A percentile compares a stretch with the other conserved stretches of the same genome.
Evolutionary conservation across 2,113 vertebrate genomes (phyloP).

Genomic region (Ictalurus furcatus): DNA sequence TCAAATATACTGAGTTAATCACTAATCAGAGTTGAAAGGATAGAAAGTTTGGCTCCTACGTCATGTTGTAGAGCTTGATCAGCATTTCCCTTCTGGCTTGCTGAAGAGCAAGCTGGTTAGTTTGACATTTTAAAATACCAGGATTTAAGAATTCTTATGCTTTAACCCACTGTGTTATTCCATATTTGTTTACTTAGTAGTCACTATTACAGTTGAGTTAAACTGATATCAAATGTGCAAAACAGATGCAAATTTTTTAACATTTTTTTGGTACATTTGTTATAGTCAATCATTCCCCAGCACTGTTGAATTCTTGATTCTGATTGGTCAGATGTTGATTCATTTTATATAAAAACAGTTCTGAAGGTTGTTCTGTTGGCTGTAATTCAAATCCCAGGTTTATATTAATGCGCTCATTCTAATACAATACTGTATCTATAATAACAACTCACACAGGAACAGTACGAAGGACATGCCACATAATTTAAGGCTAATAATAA

Average conservation of each 20-base stretch:
- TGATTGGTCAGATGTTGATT: neutral
- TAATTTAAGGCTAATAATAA: neutral
- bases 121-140: neutral
- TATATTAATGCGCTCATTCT: neutral
- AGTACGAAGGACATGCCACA: neutral
- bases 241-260: neutral
- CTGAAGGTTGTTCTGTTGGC: neutral
- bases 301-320: neutral
- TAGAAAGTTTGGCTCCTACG: neutral
- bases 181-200: neutral
- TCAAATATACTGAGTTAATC: neutral
- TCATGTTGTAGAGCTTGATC: neutral
- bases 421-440: neutral
- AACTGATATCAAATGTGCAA: neutral
- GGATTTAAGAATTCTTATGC: neutral
- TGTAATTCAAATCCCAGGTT: neutral
- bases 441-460: neutral
- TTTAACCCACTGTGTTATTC: neutral
- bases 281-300: neutral
- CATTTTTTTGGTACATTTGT: neutral
- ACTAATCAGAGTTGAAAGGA: neutral
- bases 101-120: neutral
- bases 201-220: neutral
- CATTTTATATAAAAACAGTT: neutral
- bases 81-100: neutral